Percentiles rank a stretch among this genome's conserved stretches.
Conservation (phyloP, 2,797 vertebrate genomes). For the Morus bassanus region DNA sequence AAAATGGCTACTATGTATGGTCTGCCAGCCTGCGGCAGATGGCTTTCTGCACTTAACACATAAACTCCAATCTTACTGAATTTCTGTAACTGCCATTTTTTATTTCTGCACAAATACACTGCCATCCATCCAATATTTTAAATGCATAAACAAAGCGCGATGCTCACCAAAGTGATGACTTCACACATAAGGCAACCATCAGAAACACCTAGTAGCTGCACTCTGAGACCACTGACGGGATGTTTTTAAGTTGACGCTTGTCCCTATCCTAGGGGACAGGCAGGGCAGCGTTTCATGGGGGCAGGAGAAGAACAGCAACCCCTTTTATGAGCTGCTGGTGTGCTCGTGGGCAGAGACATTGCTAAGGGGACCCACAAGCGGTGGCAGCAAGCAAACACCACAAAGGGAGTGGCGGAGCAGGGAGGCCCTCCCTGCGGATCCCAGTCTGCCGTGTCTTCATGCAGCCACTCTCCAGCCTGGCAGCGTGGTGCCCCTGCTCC, state of each 20-base stretch:
- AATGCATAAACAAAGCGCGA: background rate
- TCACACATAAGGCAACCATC: background rate
- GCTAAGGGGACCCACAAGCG: background rate
- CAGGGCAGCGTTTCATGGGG: background rate
- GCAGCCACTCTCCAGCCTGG: background rate
- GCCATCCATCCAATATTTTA: background rate
- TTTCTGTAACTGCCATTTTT: conserved; percentile 19
- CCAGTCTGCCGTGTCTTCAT: background rate
- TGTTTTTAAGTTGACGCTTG: background rate
- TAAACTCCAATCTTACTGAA: background rate
- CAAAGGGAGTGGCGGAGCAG: background rate
- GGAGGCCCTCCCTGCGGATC: background rate
- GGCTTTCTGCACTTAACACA: background rate
- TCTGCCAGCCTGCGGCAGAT: background rate
- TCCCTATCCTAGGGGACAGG: background rate
- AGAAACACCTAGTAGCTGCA: background rate
- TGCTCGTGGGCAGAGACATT: background rate
- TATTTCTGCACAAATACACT: conserved; percentile 50
- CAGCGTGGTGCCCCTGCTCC: background rate
- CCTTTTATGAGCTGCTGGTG: background rate
- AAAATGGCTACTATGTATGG: background rate
- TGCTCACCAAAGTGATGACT: background rate
- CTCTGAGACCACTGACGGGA: background rate
- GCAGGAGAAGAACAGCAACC: background rate
- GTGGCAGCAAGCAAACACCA: background rate